A percentile compares a stretch with the other conserved stretches of the same genome.
Conservation (phyloP, 2,797 vertebrate species). For the Takifugu rubripes region DNA sequence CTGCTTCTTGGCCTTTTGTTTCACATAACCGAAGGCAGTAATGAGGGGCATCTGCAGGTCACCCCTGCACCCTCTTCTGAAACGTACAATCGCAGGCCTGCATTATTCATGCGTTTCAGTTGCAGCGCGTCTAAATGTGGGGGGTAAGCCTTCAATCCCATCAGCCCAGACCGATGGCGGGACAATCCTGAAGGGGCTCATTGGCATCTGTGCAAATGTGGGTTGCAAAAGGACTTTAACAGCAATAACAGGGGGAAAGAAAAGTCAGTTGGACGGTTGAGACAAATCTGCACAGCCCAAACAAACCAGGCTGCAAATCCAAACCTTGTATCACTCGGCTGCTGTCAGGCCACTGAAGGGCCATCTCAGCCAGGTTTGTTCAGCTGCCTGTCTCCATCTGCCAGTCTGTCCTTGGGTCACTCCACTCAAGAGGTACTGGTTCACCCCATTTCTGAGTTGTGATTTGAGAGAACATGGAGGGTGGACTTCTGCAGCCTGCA, state of each 20-base stretch:
- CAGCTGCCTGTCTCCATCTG: constrained; percentile 31
- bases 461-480: neutral
- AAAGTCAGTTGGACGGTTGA: constrained; percentile 12
- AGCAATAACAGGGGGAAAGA: neutral
- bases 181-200: constrained; percentile 38
- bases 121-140: neutral
- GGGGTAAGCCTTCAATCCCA: constrained; percentile 11
- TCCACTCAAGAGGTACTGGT: constrained; percentile 12
- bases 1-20: constrained; percentile 35
- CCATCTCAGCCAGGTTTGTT: constrained; percentile 3
- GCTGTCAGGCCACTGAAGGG: constrained; percentile 47
- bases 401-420: constrained; percentile 31
- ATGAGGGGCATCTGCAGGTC: constrained; percentile 47
- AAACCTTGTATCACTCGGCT: constrained; percentile 36
- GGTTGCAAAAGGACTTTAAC: neutral
- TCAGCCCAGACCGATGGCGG: constrained; percentile 33
- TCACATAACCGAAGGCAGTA: constrained; percentile 48
- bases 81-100: constrained; percentile 1
- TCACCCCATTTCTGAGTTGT: too few species aligned
- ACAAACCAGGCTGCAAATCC: constrained; percentile 33
- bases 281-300: constrained; percentile 27
- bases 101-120: constrained; percentile 30
- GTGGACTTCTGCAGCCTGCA: neutral
- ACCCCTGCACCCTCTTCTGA: constrained; percentile 21
- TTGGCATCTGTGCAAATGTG: constrained; percentile 2